Base-by-base conservation (phyloP, 2,797 vertebrate species). In the Tinamus major region DNA sequence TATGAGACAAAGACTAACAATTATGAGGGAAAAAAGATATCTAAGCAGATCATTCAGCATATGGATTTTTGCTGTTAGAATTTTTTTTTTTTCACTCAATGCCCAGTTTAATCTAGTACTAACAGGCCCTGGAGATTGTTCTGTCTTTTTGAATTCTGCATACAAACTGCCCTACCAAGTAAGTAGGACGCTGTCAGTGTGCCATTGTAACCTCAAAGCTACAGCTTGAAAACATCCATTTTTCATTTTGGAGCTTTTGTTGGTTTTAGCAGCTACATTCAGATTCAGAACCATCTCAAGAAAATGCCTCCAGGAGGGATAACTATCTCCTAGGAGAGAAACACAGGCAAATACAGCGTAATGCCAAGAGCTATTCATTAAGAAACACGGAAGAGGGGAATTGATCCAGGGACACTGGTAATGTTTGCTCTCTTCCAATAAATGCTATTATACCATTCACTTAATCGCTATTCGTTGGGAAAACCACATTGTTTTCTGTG, bases 261-360 rank as follows among this genome's bases (percentile, higher is more conserved):
- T 48, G n/a, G 76, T 72, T 92, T 92, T 94, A 92, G 56, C 79
- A 74, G 71, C 79, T 65, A 53, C 64, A 90, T 59, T 84, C 39
- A 5, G 68, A 79, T 77, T 75, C 44, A 29, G 26, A 93, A n/a
- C 8, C 59, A 87, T 75, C 49, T 65, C 67, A 90, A 89, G 49
- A 82, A 94, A 94, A 61, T 39, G 76, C 41, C n/a, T 84, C 33
- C 87, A 85, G 46, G 72, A 37, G 13, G 55, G 31, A 16, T n/a
- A 82, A 78, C 82, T 61, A 75, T 94, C 94, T 96, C 88, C 94
- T 92, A 93, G 90, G 88, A 93, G 86, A 90, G 88, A 93, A 94
- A 79, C 86, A 89, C 2, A 87, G 67, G 65, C 37, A 92, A 94
- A 96, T 71, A 85, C 17, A 48, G 14, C 49, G 31, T 13, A 74